These are phyloP conservation scores for Moxostoma hubbsi DNA, from an alignment of 2,797 vertebrate species.

Conservation along the genomic window DNA sequence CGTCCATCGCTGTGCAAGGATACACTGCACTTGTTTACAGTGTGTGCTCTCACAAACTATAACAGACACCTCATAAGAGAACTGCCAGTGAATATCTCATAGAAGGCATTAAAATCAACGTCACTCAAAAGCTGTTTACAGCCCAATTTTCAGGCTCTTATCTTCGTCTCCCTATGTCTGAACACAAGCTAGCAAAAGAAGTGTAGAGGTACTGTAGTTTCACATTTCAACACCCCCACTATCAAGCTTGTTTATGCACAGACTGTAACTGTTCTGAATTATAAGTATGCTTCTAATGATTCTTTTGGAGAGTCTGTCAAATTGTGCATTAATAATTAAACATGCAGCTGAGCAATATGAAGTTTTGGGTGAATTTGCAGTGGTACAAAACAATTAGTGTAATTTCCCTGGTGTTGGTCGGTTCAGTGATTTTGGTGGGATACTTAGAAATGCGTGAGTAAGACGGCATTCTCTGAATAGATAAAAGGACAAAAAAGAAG, in stretches of 20 bases:
- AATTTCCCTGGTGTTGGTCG: background rate
- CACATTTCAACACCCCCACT: constrained; percentile 10
- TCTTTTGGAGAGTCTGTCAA: constrained; percentile 32
- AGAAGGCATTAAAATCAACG: constrained; percentile 49
- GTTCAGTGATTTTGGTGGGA: constrained; percentile 13
- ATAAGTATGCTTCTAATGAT: constrained; percentile 13
- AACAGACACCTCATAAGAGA: constrained; percentile 53
- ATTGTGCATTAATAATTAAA: constrained; percentile 43
- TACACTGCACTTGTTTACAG: constrained; percentile 48
- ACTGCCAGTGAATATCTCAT: constrained; percentile 35
- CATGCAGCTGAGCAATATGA: constrained; percentile 27
- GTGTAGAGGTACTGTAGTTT: background rate
- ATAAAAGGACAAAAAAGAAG: background rate
- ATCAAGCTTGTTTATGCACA: constrained; percentile 10
- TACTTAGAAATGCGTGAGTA: background rate
- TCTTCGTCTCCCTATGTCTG: constrained; percentile 1
- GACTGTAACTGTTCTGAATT: constrained; percentile 22
- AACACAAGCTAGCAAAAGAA: constrained; percentile 13
- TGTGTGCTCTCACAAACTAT: constrained; percentile 50
- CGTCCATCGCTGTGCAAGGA: constrained; percentile 19
- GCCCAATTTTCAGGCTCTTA: constrained; percentile 6
- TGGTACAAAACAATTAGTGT: background rate
- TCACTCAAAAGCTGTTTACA: constrained; percentile 22
- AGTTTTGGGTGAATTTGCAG: constrained; percentile 27
- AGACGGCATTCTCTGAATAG: background rate